Evolutionary conservation across 2,888 invertebrate genomes (phyloP).

Genomic region (Galerucella calmariensis): DNA sequence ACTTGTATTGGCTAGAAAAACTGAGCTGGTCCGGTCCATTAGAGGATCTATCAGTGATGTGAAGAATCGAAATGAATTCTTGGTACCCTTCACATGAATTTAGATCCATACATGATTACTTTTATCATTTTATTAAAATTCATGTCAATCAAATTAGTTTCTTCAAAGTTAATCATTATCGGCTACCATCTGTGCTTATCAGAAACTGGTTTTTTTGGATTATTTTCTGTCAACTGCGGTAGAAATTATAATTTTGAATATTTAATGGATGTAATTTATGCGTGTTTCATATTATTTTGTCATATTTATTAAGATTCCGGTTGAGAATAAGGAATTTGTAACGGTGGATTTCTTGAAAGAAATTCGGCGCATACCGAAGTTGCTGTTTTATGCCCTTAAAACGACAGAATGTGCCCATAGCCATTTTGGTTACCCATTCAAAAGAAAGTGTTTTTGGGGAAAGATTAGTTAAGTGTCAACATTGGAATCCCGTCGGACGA

Average conservation of each 20-base stretch:
- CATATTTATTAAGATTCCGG: too few relatives aligned
- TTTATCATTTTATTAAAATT: slow-evolving; percentile 49
- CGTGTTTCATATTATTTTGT: too few relatives aligned
- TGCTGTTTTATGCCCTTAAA: slow-evolving; percentile 26
- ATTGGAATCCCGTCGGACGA: slow-evolving; percentile 59
- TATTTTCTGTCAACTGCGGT: slow-evolving; percentile 19
- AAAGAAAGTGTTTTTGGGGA: slow-evolving; percentile 58
- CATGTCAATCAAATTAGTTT: slow-evolving; percentile 53
- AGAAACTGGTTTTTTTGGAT: slow-evolving; percentile 38
- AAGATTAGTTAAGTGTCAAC: slow-evolving; percentile 59
- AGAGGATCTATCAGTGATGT: slow-evolving; percentile 46
- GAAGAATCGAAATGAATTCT: slow-evolving; percentile 52
- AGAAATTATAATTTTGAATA: slow-evolving; percentile 3
- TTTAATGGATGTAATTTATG: too few relatives aligned
- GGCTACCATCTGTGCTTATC: slow-evolving; percentile 39
- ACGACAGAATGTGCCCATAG: slow-evolving; percentile 47
- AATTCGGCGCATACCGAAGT: background rate
- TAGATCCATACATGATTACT: slow-evolving; percentile 49
- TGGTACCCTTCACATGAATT: slow-evolving; percentile 54
- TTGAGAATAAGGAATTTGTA: too few relatives aligned
- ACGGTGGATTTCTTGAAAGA: too few relatives aligned
- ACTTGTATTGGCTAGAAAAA: background rate
- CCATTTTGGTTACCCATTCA: slow-evolving; percentile 53
- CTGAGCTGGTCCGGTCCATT: slow-evolving; percentile 40
- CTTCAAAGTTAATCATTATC: slow-evolving; percentile 46